These are phyloP conservation scores for Chrysopa pallens DNA, from an alignment of 1,140 invertebrate genomes.

Conservation along the genomic window DNA sequence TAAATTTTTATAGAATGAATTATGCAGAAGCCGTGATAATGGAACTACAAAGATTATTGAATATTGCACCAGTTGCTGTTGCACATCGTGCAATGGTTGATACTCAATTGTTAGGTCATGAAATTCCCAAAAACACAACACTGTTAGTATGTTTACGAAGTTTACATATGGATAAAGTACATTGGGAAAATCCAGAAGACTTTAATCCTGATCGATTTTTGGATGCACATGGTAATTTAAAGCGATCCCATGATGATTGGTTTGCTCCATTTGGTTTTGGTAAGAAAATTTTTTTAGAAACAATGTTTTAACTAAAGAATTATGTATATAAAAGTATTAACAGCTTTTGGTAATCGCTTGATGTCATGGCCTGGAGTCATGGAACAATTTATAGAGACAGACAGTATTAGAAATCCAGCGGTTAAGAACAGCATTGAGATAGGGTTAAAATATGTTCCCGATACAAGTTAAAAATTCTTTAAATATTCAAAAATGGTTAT, in stretches of 20 bases:
- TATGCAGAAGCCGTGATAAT: slow-evolving; percentile 40
- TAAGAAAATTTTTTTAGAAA: slow-evolving; percentile 23
- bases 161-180: slow-evolving; percentile 40
- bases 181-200: slow-evolving; percentile 31
- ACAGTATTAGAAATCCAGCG: no score
- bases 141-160: slow-evolving; percentile 47
- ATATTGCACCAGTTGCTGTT: slow-evolving; percentile 37
- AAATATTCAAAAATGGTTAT: no score
- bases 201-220: slow-evolving; percentile 60
- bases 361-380: no score
- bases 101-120: slow-evolving; percentile 33
- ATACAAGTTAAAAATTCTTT: no score
- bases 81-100: slow-evolving; percentile 37
- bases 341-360: no score
- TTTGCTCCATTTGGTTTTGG: slow-evolving; percentile 53
- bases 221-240: slow-evolving; percentile 33
- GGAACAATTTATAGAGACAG: no score
- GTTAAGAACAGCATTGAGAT: no score
- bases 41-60: slow-evolving; percentile 33
- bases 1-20: slow-evolving; percentile 27
- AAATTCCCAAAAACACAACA: slow-evolving; percentile 50
- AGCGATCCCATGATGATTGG: slow-evolving; percentile 28
- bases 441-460: no score
- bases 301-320: no score
- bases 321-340: no score